Evolutionary conservation across 1,140 invertebrate species (phyloP).

Genomic region (Drosophila sucinea): DNA sequence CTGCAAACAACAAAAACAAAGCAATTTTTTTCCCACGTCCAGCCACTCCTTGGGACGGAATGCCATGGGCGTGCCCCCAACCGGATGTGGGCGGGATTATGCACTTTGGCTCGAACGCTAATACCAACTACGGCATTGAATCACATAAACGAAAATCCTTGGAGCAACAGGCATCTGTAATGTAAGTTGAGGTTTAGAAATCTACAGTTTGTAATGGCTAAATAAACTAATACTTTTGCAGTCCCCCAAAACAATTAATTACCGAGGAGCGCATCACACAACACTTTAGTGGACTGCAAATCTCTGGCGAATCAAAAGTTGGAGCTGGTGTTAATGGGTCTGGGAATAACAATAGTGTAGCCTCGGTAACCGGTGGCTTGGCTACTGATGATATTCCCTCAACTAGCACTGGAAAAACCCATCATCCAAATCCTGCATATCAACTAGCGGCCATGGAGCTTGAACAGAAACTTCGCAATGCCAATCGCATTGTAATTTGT

Average conservation of each 20-base stretch:
- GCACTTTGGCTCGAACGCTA: constrained; percentile 65
- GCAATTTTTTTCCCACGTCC: constrained; percentile 43
- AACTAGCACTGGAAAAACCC: constrained; percentile 68
- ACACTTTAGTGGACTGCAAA: constrained; percentile 89
- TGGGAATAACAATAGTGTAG: constrained; percentile 67
- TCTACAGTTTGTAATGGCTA: not conserved
- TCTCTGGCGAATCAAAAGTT: constrained; percentile 85
- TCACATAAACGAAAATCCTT: constrained; percentile 68
- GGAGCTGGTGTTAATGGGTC: constrained; percentile 36
- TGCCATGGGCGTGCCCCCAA: constrained; percentile 71
- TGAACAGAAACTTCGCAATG: constrained; percentile 84
- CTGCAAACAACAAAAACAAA: constrained; percentile 27
- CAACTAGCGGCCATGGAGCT: constrained; percentile 80
- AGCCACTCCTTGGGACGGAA: constrained; percentile 56
- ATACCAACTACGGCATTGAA: constrained; percentile 42
- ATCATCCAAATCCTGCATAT: constrained; percentile 71
- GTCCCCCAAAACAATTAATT: constrained; percentile 89
- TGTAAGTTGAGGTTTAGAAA: constrained; percentile 37
- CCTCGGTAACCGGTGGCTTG: constrained; percentile 56
- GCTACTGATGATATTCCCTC: constrained; percentile 72
- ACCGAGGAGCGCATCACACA: constrained; percentile 92
- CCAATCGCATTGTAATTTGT: constrained; percentile 86
- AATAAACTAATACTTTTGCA: constrained; percentile 46
- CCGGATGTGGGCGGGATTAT: constrained; percentile 55
- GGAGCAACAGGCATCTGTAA: constrained; percentile 46